phyloP scores from a whole-genome alignment of 2,797 vertebrate species.

The Falco concolor region DNA sequence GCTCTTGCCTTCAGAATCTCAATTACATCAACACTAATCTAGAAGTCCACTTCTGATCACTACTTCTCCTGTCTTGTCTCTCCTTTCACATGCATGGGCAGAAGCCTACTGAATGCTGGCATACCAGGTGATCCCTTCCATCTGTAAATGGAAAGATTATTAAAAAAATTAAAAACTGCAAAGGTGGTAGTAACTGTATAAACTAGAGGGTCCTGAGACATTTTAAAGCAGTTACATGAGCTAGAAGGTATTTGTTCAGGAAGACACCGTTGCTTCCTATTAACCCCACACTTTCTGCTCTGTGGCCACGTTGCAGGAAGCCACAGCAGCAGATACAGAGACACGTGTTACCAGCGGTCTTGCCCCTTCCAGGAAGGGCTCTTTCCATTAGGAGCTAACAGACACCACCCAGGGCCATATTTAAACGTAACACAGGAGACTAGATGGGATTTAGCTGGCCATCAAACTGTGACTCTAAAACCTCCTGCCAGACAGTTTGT shows the following conservation, averaged over 20 bases:
- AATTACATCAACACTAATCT: neutral
- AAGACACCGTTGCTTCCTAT: neutral
- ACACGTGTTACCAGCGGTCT: neutral
- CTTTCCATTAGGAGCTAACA: neutral
- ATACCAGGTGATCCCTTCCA: neutral
- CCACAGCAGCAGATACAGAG: neutral
- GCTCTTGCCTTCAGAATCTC: neutral
- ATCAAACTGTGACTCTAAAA: neutral
- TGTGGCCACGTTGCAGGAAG: neutral
- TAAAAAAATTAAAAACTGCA: neutral
- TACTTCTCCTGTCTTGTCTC: neutral
- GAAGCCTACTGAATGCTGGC: neutral
- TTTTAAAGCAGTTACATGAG: neutral
- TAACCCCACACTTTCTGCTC: neutral
- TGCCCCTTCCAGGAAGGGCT: neutral
- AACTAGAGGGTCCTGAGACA: neutral
- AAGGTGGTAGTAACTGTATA: neutral
- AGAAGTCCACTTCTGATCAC: neutral
- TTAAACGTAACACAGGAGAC: neutral
- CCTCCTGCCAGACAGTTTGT: neutral
- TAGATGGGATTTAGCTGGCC: neutral
- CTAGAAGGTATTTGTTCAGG: neutral
- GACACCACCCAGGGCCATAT: neutral
- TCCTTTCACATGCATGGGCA: neutral
- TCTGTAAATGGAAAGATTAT: neutral